Conservation (phyloP, 1,140 invertebrate genomes). For the Nephila pilipes region DNA sequence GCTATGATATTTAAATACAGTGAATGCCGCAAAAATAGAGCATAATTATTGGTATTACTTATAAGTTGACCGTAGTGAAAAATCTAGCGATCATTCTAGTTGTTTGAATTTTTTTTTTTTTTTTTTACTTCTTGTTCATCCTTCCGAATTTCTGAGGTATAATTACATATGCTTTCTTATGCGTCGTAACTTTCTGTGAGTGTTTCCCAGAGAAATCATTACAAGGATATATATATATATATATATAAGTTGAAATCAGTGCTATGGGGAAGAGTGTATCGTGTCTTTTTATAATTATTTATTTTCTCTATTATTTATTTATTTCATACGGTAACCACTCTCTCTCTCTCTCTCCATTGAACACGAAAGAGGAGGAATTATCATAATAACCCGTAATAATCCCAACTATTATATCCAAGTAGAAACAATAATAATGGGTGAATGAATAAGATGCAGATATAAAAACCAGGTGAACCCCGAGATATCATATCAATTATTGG, state of each 20-base stretch:
- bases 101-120: background rate
- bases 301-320: background rate
- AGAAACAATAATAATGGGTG: constrained; percentile 62
- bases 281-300: background rate
- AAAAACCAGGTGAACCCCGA: constrained; percentile 49
- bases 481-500: constrained; percentile 71
- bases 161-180: constrained; percentile 41
- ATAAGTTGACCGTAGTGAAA: background rate
- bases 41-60: constrained; percentile 27
- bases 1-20: background rate
- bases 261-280: background rate
- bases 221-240: background rate
- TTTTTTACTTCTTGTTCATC: background rate
- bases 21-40: background rate
- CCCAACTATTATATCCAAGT: constrained; percentile 61
- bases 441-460: constrained; percentile 40
- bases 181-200: background rate
- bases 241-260: background rate
- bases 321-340: constrained; percentile 26
- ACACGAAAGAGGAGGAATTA: constrained; percentile 52
- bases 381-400: constrained; percentile 74
- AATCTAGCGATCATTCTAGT: background rate
- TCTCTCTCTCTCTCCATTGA: constrained; percentile 23
- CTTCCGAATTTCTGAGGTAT: constrained; percentile 30
- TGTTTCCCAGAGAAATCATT: background rate